Base-by-base conservation (phyloP, 2,113 vertebrate species). In the Tragelaphus strepsiceros region DNA sequence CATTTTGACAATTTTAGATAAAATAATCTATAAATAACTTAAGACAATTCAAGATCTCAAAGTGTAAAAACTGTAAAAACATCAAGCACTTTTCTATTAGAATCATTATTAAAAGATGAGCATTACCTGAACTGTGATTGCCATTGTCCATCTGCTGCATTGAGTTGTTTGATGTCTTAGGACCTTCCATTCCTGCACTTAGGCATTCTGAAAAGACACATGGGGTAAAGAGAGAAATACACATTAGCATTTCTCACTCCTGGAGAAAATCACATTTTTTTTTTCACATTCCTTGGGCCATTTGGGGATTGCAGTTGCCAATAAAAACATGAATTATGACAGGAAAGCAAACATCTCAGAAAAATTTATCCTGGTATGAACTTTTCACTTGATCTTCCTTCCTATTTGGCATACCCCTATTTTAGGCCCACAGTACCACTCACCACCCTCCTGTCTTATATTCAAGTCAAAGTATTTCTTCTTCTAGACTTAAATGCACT, bases 261-360 rank as follows among this genome's bases (percentile, higher is more conserved):
- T 90, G 51, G 2, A 35, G 77, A 88, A 90, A 95, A 56, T 24
- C 14, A 71, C 14, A 39, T 51, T 78, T 62, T 53, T 98, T 88
- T 71, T 59, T 98, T 86, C 89, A 94, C 21, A 35, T 86, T 92
- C 51, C 51, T 35, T 74, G 89, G 59, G 49, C 32, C 26, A 62
- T 85, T 19, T 96, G 81, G 88, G 58, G 14, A 56, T 51, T 35
- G 9, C 22, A 39, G 12, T 53, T 90, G 24, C 58, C 84, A 54
- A n/a, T 56, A 24, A 30, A 94, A 71, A 90, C 22, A 39, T 21
- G 35, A 92, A 61, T 74, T 89, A 81, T 74, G 61, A 64, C 7
- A 90, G 46, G 2, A 56, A 81, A 82, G 43, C 67, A 91, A 90
- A 95, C 35, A 2, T 83, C 26, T 92, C 80, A 67, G 74, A 54